A percentile compares a stretch with the other conserved stretches of the same genome.
Conservation (phyloP, 2,797 vertebrate genomes). For the Eospalax fontanierii region DNA sequence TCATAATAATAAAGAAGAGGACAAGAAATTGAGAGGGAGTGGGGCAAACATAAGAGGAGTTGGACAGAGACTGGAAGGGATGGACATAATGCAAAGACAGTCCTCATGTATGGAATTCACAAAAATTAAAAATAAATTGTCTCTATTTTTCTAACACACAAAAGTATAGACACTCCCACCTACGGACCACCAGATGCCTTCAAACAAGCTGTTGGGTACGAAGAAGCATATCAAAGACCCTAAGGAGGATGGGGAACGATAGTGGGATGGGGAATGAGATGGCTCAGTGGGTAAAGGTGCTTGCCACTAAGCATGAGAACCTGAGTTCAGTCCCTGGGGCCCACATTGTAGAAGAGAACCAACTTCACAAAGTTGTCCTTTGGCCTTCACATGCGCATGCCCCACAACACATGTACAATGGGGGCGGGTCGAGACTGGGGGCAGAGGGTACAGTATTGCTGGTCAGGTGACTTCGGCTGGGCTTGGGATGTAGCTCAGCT, state of each 20-base stretch:
- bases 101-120: too few species aligned
- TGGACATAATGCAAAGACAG: too few species aligned
- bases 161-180: neutral
- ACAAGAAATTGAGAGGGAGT: too few species aligned
- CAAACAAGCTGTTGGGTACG: neutral
- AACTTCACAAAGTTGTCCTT: neutral
- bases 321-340: neutral
- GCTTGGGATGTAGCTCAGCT: too few species aligned
- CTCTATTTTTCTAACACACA: neutral
- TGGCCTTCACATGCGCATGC: too few species aligned
- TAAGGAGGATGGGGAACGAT: too few species aligned
- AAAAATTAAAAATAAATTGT: too few species aligned
- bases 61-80: too few species aligned
- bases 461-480: neutral
- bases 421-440: neutral
- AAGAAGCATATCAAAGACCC: neutral
- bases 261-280: too few species aligned
- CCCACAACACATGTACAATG: neutral
- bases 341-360: neutral
- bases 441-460: neutral
- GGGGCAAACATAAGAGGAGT: too few species aligned
- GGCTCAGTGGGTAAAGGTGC: neutral
- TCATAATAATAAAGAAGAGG: too few species aligned
- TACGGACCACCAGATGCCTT: neutral
- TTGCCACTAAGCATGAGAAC: neutral